phyloP scores from a whole-genome alignment of 2,888 invertebrate species.

The Geophilus truncorum region DNA sequence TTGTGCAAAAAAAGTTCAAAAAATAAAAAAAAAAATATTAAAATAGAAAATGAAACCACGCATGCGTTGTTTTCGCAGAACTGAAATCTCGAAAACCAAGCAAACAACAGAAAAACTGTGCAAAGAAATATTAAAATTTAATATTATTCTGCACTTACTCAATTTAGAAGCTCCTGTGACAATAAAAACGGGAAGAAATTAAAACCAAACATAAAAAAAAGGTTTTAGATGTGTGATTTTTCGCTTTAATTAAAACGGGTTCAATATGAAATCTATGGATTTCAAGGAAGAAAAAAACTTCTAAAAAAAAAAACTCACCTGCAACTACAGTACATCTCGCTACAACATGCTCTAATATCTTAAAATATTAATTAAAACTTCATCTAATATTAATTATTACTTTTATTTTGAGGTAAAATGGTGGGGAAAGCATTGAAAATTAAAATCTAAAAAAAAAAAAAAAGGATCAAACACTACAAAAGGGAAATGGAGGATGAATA shows the following conservation, averaged over 20 bases:
- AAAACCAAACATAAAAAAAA: constrained; percentile 25
- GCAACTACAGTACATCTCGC: not conserved
- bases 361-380: too few relatives aligned
- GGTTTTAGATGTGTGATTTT: not conserved
- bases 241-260: not conserved
- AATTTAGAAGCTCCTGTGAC: constrained; percentile 34
- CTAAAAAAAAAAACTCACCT: not conserved
- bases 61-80: not conserved
- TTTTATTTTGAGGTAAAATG: too few relatives aligned
- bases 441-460: too few relatives aligned
- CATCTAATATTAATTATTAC: too few relatives aligned
- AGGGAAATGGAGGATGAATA: not conserved
- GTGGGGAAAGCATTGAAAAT: constrained; percentile 40
- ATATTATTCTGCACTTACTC: constrained; percentile 30
- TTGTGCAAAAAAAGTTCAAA: not conserved
- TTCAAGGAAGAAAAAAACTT: not conserved
- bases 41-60: not conserved
- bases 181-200: constrained; percentile 37
- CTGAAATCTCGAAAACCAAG: not conserved
- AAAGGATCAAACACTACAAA: not conserved
- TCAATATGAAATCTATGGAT: not conserved
- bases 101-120: not conserved
- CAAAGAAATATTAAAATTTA: not conserved
- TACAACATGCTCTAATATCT: not conserved
- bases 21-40: not conserved